These are phyloP conservation scores for Takifugu flavidus DNA, from an alignment of 2,113 vertebrate species.

Conservation along the genomic window DNA sequence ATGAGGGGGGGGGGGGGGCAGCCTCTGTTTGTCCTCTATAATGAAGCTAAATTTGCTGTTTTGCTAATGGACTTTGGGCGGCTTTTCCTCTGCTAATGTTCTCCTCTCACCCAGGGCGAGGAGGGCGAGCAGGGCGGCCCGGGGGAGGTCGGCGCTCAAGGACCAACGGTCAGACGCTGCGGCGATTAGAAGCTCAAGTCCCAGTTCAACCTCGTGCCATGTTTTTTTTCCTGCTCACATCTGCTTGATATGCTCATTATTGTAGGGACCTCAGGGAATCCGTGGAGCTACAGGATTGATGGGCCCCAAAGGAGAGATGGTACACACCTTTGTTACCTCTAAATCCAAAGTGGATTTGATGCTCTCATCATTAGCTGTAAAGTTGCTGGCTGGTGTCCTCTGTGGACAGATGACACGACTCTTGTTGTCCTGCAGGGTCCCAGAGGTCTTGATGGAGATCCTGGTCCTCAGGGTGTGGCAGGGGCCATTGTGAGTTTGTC, in stretches of 20 bases:
- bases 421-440: constrained; percentile 75
- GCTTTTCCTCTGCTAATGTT: constrained; percentile 9
- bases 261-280: constrained; percentile 86
- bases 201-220: background rate
- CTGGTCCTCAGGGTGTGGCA: constrained; percentile 84
- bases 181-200: constrained; percentile 26
- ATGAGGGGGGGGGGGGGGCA: constrained; percentile 5
- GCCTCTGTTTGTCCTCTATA: background rate
- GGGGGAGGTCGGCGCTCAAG: constrained; percentile 89
- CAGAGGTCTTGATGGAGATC: constrained; percentile 88
- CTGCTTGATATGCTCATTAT: constrained; percentile 36
- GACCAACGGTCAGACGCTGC: constrained; percentile 81
- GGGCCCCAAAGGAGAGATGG: constrained; percentile 88
- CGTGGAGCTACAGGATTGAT: constrained; percentile 86
- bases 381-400: too few species aligned
- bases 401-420: background rate
- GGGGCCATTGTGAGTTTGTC: constrained; percentile 84
- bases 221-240: constrained; percentile 14
- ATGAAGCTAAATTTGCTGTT: constrained; percentile 3
- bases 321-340: constrained; percentile 32
- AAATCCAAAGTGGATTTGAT: constrained; percentile 41
- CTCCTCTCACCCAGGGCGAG: constrained; percentile 80
- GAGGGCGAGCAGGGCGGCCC: constrained; percentile 88
- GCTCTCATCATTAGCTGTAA: too few species aligned
- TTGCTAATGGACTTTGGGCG: constrained; percentile 6